phyloP scores from a whole-genome alignment of 2,888 invertebrate species.

The Drosophila macrospina region DNA sequence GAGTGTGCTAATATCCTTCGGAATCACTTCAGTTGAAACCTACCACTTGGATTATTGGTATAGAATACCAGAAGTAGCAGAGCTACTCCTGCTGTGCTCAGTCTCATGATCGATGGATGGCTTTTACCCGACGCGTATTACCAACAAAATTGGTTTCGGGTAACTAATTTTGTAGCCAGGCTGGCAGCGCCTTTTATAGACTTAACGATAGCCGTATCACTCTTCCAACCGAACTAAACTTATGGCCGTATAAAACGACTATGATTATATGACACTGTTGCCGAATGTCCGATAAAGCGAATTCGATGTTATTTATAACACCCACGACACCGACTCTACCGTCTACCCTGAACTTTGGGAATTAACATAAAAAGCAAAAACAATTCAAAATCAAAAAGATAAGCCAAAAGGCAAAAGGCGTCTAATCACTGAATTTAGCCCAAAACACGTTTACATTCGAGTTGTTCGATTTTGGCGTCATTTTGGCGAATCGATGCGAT shows the following conservation, averaged over 20 bases:
- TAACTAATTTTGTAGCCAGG: constrained; percentile 69
- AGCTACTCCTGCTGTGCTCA: constrained; percentile 65
- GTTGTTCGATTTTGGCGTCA: constrained; percentile 39
- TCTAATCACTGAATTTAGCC: constrained; percentile 40
- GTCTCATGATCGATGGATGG: constrained; percentile 77
- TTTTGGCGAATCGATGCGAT: constrained; percentile 34
- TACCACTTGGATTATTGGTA: constrained; percentile 77
- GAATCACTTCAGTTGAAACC: constrained; percentile 44
- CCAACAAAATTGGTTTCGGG: constrained; percentile 66
- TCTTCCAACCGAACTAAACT: constrained; percentile 25
- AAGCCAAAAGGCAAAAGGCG: constrained; percentile 48
- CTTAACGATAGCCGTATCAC: constrained; percentile 51
- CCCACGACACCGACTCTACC: background rate
- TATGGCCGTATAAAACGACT: constrained; percentile 67
- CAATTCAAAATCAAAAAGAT: constrained; percentile 47
- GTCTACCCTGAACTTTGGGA: constrained; percentile 19
- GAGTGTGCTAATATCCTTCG: constrained; percentile 17
- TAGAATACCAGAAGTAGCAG: constrained; percentile 75
- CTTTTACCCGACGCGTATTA: constrained; percentile 68
- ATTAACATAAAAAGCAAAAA: constrained; percentile 62
- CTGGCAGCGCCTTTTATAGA: constrained; percentile 77
- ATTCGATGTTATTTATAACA: constrained; percentile 68
- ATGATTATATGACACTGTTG: constrained; percentile 65
- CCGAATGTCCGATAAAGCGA: constrained; percentile 68
- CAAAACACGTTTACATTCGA: constrained; percentile 32